Conservation (phyloP, 2,113 vertebrate species). For the Pterocles gutturalis region DNA sequence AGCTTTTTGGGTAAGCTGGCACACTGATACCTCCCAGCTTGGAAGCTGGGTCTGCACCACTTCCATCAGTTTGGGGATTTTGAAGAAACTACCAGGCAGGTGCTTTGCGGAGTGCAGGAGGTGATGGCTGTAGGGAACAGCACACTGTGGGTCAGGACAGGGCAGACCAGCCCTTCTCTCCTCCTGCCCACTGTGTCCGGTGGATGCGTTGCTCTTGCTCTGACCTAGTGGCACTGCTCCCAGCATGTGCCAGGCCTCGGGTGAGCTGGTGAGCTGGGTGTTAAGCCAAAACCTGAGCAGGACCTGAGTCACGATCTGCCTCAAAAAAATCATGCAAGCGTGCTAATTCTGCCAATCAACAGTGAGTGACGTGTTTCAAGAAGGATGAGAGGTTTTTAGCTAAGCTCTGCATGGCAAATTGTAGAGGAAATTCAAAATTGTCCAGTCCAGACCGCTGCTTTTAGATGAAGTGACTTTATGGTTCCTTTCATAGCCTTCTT, state of each 20-base stretch:
- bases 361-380: no score
- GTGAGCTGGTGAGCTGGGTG: not conserved
- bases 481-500: no score
- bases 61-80: not conserved
- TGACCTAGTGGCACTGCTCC: fast-evolving
- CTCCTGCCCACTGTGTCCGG: fast-evolving
- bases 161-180: not conserved
- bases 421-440: no score
- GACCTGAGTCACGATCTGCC: not conserved
- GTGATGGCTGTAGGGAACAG: not conserved
- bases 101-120: not conserved
- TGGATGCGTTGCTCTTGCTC: fast-evolving
- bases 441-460: no score
- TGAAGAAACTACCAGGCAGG: not conserved
- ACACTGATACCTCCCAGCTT: not conserved
- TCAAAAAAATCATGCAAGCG: not conserved
- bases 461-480: no score
- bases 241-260: not conserved
- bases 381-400: no score
- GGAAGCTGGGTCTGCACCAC: not conserved
- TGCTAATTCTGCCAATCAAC: not conserved
- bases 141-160: not conserved
- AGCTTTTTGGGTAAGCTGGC: not conserved
- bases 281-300: not conserved
- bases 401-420: no score